Base-by-base conservation (phyloP, 2,113 vertebrate genomes). In the Regulus satrapa region DNA sequence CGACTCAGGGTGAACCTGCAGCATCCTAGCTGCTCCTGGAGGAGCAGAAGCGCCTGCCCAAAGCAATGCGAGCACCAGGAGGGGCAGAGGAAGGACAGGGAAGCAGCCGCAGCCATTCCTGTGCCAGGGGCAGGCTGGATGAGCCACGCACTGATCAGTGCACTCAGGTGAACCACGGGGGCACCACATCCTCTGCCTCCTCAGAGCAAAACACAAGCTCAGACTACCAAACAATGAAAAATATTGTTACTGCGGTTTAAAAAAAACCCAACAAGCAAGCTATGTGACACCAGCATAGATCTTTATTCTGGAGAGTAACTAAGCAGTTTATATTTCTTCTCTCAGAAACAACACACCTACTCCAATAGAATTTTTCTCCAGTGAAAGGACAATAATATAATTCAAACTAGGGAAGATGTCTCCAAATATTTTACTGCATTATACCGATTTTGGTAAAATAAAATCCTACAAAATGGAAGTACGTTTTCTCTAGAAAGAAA, bases 61-160 rank as follows among this genome's bases (percentile, higher is more conserved):
- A 40, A 48, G 84, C 76, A 49, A 14, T 0, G 2, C 0, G 3
- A 59, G 54, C 0, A 0, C 66, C 29, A 4, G 0, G 18, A 25
- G n/a, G 26, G 72, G 45, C 76, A 73, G 43, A 28, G 32, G 7
- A 26, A 49, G n/a, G 40, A 38, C 7, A 36, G 2, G 18, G 49
- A 46, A 55, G 29, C 17, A 29, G 43, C 12, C 10, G 0, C 12
- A 55, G 74, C 17, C 2, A 9, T 31, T 48, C 49, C 28, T n/a
- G n/a, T n/a, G n/a, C n/a, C n/a, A n/a, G n/a, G n/a, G n/a, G n/a
- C n/a, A n/a, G n/a, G 54, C 34, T 49, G 15, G 63, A 17, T 31
- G 0, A 31, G 51, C 32, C 69, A 12, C 29, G 34, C 34, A n/a
- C n/a, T n/a, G n/a, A n/a, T n/a, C n/a, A 31, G 20, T 10, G 28